phyloP scores from a whole-genome alignment of 2,888 invertebrate genomes.

The Clusia tigrina region DNA sequence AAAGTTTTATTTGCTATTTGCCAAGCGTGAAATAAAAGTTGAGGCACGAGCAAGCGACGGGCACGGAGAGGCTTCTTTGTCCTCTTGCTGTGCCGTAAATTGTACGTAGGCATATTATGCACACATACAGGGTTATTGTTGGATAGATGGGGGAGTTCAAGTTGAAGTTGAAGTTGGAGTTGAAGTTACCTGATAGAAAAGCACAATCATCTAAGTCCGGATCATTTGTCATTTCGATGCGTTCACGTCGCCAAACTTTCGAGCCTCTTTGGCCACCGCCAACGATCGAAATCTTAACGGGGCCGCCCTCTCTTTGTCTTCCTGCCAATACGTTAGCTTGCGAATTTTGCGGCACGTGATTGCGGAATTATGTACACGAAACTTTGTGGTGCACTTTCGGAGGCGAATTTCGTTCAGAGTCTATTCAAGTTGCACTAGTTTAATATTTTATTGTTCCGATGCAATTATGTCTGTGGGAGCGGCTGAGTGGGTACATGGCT shows the following conservation, averaged over 20 bases:
- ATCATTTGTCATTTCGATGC: conserved; percentile 82
- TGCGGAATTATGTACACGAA: background rate
- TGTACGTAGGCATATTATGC: background rate
- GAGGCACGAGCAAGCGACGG: no score
- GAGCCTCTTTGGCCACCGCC: conserved; percentile 64
- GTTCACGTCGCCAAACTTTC: conserved; percentile 64
- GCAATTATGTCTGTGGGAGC: no score
- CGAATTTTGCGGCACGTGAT: conserved; percentile 4
- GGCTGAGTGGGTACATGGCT: no score
- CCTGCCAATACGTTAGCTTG: conserved; percentile 63
- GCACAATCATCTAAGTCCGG: conserved; percentile 93
- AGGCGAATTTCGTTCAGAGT: no score
- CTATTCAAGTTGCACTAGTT: no score
- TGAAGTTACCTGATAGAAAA: conserved; percentile 81
- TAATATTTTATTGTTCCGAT: no score
- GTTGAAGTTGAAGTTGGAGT: background rate
- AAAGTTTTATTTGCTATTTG: conserved; percentile 26
- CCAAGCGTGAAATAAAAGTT: background rate
- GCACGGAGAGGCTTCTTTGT: no score
- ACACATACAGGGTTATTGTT: conserved; percentile 11
- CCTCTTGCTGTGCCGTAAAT: no score
- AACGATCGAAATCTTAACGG: conserved; percentile 65
- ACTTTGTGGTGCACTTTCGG: no score
- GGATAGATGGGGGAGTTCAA: background rate
- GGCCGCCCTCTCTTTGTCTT: conserved; percentile 62